Percentiles rank a stretch among this genome's conserved stretches.
Conservation (phyloP, 2,888 invertebrate genomes). For the Oscheius sp. region DNA sequence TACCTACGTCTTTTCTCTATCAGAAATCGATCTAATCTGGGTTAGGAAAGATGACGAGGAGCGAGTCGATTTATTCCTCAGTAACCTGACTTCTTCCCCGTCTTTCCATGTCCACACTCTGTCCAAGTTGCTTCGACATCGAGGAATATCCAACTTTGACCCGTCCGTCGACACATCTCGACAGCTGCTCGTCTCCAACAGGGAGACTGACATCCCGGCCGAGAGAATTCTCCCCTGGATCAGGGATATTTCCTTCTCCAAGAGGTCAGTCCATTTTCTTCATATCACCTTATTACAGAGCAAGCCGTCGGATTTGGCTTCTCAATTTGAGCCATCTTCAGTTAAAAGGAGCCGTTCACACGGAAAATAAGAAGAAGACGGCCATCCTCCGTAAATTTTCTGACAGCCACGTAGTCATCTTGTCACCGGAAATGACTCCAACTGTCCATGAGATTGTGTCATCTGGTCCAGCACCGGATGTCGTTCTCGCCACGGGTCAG, state of each 20-base stretch:
- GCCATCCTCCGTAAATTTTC: background rate
- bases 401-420: background rate
- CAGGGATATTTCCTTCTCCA: background rate
- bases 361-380: background rate
- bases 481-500: constrained; percentile 16
- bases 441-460: constrained; percentile 7
- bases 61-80: background rate
- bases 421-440: background rate
- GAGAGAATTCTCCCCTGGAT: constrained; percentile 11
- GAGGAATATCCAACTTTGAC: constrained; percentile 12
- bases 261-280: no score
- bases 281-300: background rate
- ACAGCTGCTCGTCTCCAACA: constrained; percentile 1
- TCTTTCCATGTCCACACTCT: constrained; percentile 14
- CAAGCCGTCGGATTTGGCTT: constrained; percentile 11
- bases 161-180: background rate
- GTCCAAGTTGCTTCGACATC: background rate
- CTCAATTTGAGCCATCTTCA: background rate
- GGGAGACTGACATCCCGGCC: background rate
- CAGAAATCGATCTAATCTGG: constrained; percentile 24
- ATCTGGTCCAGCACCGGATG: background rate
- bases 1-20: constrained; percentile 4
- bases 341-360: background rate
- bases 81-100: background rate
- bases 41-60: background rate